Evolutionary conservation across 2,797 vertebrate species (phyloP), one percentile per base, ranked within the genome.

Genomic region (Miichthys miiuy): DNA sequence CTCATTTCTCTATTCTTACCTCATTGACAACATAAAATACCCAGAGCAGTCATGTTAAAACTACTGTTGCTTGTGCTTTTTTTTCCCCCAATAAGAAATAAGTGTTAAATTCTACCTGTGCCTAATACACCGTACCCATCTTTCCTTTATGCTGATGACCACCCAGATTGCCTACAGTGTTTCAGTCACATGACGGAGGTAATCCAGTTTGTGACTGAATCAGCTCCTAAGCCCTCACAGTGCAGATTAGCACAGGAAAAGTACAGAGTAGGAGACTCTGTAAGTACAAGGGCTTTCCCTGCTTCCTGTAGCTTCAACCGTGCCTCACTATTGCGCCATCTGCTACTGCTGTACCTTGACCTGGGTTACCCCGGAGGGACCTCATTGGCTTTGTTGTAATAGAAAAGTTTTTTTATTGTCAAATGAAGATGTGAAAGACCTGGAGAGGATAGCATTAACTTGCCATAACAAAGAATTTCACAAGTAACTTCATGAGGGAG

Each of bases 121-220:
- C 30, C 34, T 61, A 63, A 77, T 20, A 70, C 46, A 46, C 54
- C 30, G 27, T 30, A 41, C 18, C 56, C 57, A 20, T 81, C 46
- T 83, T 75, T 68, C 46, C 57, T 57, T 64, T 65, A 1, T 48
- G n/a, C 62, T 75, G 72, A 82, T 91, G 89, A 85, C 86, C 91
- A 81, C 79, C 76, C 79, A 90, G 89, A 91, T 82, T 85, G 87
- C 78, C 88, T 81, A 83, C 85, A 80, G 72, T 73, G 70, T 87
- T 56, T 65, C 47, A 79, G 90, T 94, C 93, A 94, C 91, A 83
- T 94, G 94, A 93, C 63, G 4, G 55, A 47, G 81, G 79, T 95
- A 95, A 95, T 95, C 94, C 94, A 89, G 81, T 79, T 91, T 87
- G 92, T 86, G 80, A 90, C 90, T 93, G 91, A 94, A 92, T 91